These are phyloP conservation scores for Pseudorectes ferrugineus DNA, from an alignment of 2,113 vertebrate species.

Conservation along the genomic window DNA sequence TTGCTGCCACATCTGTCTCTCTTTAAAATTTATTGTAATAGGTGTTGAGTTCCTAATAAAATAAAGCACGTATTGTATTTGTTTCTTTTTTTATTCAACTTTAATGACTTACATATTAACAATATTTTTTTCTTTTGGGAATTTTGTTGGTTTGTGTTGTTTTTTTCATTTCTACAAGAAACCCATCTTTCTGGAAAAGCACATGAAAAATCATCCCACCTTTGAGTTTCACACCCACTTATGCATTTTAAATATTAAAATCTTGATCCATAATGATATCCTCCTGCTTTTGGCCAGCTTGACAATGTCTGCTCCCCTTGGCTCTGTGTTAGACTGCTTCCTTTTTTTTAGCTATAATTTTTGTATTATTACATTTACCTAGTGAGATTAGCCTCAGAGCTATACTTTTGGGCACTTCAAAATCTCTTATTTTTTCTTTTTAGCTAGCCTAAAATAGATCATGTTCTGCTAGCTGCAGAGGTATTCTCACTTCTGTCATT, in stretches of 20 bases:
- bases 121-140: neutral
- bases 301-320: neutral
- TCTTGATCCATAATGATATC: neutral
- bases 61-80: neutral
- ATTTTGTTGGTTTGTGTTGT: neutral
- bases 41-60: slow-evolving; percentile 1
- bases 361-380: neutral
- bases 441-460: neutral
- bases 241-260: neutral
- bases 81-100: neutral
- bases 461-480: neutral
- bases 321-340: neutral
- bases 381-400: neutral
- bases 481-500: neutral
- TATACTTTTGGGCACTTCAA: neutral
- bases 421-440: neutral
- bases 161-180: neutral
- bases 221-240: neutral
- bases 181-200: neutral
- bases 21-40: slow-evolving; percentile 1
- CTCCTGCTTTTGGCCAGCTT: neutral
- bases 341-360: neutral
- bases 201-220: neutral
- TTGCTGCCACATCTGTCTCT: slow-evolving; percentile 2
- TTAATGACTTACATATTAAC: neutral